Evolutionary conservation across 2,888 invertebrate species (phyloP), one percentile per base, ranked within the genome.

Genomic region (Brachyptera risi): DNA sequence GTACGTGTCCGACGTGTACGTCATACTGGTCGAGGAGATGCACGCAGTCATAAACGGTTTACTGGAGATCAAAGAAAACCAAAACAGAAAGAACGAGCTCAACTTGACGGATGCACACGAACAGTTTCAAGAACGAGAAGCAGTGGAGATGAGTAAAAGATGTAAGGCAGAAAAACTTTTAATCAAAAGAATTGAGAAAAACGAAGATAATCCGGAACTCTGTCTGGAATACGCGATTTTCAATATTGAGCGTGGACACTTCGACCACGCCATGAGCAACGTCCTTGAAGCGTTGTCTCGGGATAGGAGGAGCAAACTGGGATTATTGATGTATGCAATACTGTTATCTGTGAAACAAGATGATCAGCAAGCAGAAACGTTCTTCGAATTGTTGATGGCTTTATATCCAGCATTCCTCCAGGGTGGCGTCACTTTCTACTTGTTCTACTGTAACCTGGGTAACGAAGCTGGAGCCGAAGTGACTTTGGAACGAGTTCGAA

Each of bases 131-230:
- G 44, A 17, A 17, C n/a, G 11, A 21, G 44, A 44, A 44, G 19
- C 44, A 19, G 5, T 17, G 11, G 19, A 44, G 11, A 17, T 17
- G 19, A 11, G 19, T 13, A 70, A 71, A 3, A 44, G 62, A 23
- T 63, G 64, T 3, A 59, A 73, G 35, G 75, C 75, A 0, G 71
- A 73, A 56, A 68, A 70, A 65, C 74, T 74, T 65, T 70, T 71
- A 51, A 62, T 73, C 57, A 70, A 74, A 71, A 63, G 71, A 63
- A 69, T 76, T 17, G 68, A 73, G 74, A 1, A 75, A 76, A 69
- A 73, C 4, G 21, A 17, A 3, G 23, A 19, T 7, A 35, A 54
- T 3, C 11, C 35, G 5, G 17, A 23, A 1, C 19, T 9, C 4
- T n/a, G 21, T 9, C 13, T 37, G 7, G 54, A 37, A 17, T 54